Evolutionary conservation across 2,113 vertebrate genomes (phyloP), one percentile per base, ranked within the genome.

Genomic region (Pomatorhinus ruficollis): DNA sequence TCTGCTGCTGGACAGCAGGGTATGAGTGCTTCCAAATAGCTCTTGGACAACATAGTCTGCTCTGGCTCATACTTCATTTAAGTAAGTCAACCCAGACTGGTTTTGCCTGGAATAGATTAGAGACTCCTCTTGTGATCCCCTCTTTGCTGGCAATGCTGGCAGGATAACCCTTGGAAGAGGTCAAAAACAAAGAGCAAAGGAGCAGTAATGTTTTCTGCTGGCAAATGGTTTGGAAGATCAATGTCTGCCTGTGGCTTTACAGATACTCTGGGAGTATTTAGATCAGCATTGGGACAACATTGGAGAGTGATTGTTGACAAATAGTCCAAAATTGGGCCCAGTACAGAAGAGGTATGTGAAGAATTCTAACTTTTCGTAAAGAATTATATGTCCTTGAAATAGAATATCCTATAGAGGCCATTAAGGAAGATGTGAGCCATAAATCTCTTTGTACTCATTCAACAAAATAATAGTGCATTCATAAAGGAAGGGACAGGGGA

Each of bases 361-460:
- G 77, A 84, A 92, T 87, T 89, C 69, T 59, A 83, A 95, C 86
- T 87, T 95, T 63, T 87, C 4, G 5, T 59, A 59, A 59, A 77
- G 42, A 33, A 25, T 59, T 61, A 33, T 23, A 5, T 92, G 71
- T 56, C 56, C 72, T 84, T 89, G 89, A 87, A 94, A 89, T 42
- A 82, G 39, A 81, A 13, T 64, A 78, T 71, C 60, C 87, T 87
- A 31, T 52, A 56, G 80, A 94, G 86, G 31, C 12, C 60, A 63
- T 89, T 83, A 77, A 88, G 54, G 30, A 81, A 52, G 60, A 87
- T 56, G 76, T 84, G 76, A 93, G 72, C 83, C 52, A 75, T 87
- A 89, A 92, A 94, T 92, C 47, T 93, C 74, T 78, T 83, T 70
- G 50, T 74, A 66, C 6, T 54, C 76, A 57, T 90, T 89, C 80